A percentile compares a stretch with the other conserved stretches of the same genome.
phyloP scores from a whole-genome alignment of 2,797 vertebrate genomes.

The Hipposideros larvatus region DNA sequence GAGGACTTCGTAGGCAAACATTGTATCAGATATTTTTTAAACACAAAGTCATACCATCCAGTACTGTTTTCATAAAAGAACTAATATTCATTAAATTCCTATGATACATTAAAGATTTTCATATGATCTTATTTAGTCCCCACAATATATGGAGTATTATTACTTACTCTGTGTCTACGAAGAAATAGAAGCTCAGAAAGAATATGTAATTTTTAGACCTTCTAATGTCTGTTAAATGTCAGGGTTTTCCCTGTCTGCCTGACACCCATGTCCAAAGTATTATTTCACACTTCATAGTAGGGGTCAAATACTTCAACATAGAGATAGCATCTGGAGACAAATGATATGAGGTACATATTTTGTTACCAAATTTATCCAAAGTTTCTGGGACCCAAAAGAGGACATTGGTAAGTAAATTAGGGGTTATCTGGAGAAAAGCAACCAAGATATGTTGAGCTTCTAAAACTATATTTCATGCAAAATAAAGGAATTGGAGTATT shows the following conservation, averaged over 20 bases:
- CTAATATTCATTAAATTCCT: constrained; percentile 12
- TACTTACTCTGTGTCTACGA: neutral
- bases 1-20: neutral
- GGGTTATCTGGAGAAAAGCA: neutral
- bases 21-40: neutral
- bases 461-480: neutral
- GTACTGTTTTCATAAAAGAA: neutral
- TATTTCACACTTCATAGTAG: neutral
- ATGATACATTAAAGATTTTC: neutral
- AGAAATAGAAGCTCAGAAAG: neutral
- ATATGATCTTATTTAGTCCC: neutral
- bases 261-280: neutral
- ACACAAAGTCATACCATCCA: neutral
- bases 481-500: neutral
- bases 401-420: neutral
- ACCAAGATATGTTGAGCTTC: neutral
- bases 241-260: neutral
- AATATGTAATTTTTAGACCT: neutral
- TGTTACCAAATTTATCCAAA: neutral
- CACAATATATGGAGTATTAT: neutral
- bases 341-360: neutral
- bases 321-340: neutral
- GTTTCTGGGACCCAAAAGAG: neutral
- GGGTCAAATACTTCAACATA: neutral
- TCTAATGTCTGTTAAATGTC: neutral